Conservation (phyloP, 2,113 vertebrate species). For the Ctenomys sociabilis region DNA sequence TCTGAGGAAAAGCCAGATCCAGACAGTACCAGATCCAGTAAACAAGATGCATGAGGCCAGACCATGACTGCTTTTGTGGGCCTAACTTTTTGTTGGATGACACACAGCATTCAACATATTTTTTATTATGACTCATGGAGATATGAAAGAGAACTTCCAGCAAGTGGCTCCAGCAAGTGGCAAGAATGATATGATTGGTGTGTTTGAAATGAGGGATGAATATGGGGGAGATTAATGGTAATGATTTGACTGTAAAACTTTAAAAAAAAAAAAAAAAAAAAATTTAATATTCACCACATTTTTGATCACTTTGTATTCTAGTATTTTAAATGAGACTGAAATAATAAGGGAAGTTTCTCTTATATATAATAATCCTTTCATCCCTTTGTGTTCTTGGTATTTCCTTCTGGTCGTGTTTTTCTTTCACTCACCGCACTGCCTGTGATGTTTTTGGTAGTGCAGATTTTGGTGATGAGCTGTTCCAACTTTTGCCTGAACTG, state of each 20-base stretch:
- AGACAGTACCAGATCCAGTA: background rate
- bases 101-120: background rate
- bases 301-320: background rate
- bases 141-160: background rate
- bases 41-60: background rate
- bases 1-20: background rate
- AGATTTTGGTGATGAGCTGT: background rate
- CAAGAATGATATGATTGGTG: background rate
- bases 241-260: background rate
- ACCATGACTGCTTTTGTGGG: background rate
- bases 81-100: background rate
- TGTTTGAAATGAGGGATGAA: background rate
- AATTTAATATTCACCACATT: background rate
- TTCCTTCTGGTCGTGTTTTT: background rate
- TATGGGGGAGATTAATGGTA: background rate
- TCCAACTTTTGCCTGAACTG: background rate
- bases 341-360: background rate
- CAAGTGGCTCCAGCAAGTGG: background rate
- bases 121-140: background rate
- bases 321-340: background rate
- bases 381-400: background rate
- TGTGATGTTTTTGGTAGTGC: background rate
- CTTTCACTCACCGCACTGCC: background rate
- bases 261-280: background rate
- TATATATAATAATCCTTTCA: background rate